Conservation (phyloP, 30 jellyfish, hydroid and myxozoan genomes). For the Pelagia noctiluca region DNA sequence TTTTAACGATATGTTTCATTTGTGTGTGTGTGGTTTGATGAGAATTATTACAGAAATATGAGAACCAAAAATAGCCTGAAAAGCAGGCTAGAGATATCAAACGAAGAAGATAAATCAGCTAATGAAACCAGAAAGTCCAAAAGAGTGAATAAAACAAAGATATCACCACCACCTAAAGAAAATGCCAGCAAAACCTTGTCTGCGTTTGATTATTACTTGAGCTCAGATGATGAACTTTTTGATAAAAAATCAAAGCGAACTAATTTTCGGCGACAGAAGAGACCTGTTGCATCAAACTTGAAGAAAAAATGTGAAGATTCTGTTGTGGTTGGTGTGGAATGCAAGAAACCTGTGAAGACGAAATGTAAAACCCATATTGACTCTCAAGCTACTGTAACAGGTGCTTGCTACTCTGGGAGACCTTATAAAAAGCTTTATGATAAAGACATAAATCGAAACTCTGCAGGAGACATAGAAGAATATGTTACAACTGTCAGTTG, state of each 20-base stretch:
- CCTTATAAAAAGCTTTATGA: neutral
- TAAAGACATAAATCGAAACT: neutral
- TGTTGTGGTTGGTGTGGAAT: neutral
- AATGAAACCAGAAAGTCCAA: no score
- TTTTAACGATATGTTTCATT: neutral
- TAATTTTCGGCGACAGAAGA: constrained; percentile 22
- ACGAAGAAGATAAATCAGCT: no score
- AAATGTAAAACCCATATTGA: neutral
- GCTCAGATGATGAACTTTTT: constrained; percentile 56
- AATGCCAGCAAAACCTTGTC: neutral
- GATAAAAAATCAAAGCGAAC: constrained; percentile 31
- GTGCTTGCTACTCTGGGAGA: neutral
- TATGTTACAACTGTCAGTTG: neutral
- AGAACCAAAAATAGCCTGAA: neutral
- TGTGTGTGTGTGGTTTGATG: neutral
- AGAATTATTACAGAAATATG: neutral
- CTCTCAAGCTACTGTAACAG: neutral
- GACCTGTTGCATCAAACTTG: neutral
- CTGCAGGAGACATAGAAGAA: no score
- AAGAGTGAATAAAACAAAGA: no score
- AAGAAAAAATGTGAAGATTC: neutral
- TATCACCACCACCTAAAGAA: neutral
- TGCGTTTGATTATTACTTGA: constrained; percentile 25
- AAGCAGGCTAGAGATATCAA: no score
- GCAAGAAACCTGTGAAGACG: neutral